A percentile compares a stretch with the other conserved stretches of the same genome.
Conservation (phyloP, 2,113 vertebrate genomes). For the Fregata magnificens region DNA sequence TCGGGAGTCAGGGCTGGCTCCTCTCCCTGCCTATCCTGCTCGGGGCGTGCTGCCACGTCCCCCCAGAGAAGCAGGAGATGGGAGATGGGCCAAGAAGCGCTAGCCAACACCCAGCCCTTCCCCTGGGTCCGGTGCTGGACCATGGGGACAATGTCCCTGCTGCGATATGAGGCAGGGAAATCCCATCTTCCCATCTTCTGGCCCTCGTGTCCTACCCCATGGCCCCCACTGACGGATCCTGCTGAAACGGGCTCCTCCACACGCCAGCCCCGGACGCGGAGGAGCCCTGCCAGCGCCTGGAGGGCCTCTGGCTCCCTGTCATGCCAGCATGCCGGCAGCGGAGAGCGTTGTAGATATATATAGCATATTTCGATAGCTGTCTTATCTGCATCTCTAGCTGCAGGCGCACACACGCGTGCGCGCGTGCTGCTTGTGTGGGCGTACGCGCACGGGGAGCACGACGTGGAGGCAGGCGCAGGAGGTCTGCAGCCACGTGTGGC, state of each 20-base stretch:
- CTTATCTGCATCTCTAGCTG: not conserved
- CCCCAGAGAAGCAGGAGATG: not conserved
- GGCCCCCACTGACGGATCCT: not conserved
- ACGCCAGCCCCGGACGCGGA: fast-evolving
- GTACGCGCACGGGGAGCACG: not conserved
- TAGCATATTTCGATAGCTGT: not conserved
- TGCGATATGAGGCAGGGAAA: not conserved
- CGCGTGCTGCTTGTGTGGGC: not conserved
- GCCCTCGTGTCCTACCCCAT: not conserved
- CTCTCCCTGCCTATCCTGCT: not conserved
- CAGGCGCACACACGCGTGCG: not conserved
- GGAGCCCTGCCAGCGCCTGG: not conserved
- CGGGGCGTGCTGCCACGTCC: not conserved
- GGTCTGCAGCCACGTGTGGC: not conserved
- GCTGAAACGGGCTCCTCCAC: not conserved
- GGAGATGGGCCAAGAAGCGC: not conserved
- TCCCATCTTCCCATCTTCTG: not conserved
- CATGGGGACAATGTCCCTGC: not conserved
- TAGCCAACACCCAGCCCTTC: not conserved
- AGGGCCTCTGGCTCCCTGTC: not conserved
- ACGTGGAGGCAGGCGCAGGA: not conserved
- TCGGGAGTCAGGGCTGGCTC: not conserved
- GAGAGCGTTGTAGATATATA: not conserved
- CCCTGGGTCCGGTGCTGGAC: not conserved
- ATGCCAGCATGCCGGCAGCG: not conserved